phyloP scores from a whole-genome alignment of 2,113 vertebrate species.

The Columbina picui region DNA sequence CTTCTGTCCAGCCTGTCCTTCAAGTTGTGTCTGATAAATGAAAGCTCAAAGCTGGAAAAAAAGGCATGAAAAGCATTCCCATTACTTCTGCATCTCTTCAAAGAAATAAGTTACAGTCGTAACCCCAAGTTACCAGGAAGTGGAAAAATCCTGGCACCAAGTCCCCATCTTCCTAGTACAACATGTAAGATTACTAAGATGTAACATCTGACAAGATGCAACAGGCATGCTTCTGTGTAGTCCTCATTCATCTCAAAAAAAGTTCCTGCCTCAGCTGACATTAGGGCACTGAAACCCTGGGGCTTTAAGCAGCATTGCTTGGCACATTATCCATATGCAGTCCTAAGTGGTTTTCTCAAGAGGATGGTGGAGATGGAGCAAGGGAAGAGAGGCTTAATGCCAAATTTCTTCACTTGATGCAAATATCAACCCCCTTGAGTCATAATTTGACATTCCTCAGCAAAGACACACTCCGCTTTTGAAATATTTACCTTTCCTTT shows the following conservation, averaged over 20 bases:
- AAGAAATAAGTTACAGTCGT: neutral
- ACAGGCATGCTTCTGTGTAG: neutral
- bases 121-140: neutral
- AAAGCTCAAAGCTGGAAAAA: neutral
- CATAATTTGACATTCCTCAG: slow-evolving; percentile 5
- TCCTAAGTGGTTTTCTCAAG: neutral
- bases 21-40: neutral
- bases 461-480: slow-evolving; percentile 8
- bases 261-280: neutral
- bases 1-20: neutral
- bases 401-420: slow-evolving; percentile 8
- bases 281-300: neutral
- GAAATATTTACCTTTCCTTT: slow-evolving; percentile 51
- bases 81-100: neutral
- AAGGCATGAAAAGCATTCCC: neutral
- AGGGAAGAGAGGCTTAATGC: neutral
- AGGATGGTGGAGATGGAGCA: neutral
- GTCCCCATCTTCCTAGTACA: neutral
- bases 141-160: neutral
- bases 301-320: neutral
- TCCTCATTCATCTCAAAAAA: neutral
- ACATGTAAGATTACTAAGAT: neutral
- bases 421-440: slow-evolving; percentile 10
- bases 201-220: neutral
- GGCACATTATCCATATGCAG: neutral